Evolutionary conservation across 1,140 invertebrate species (phyloP).

Genomic region (Pachypeltis micranthus): DNA sequence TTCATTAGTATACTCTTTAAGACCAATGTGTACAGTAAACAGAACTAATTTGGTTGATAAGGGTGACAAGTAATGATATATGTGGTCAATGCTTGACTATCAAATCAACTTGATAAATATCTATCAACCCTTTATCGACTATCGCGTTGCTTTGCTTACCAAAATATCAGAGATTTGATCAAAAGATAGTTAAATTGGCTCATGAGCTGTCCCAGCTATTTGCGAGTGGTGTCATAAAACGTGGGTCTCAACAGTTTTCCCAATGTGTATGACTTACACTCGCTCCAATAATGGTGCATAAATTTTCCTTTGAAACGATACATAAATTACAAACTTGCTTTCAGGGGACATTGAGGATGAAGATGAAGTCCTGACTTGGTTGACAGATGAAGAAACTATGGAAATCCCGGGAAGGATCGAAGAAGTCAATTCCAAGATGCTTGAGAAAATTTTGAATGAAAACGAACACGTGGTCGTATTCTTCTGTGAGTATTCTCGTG

Average conservation of each 20-base stretch:
- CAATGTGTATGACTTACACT: background rate
- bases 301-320: background rate
- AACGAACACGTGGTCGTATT: slow-evolving; percentile 83
- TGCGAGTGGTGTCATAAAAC: too few relatives aligned
- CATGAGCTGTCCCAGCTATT: too few relatives aligned
- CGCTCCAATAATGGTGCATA: background rate
- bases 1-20: too few relatives aligned
- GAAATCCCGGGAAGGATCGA: slow-evolving; percentile 88
- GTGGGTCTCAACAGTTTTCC: background rate
- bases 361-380: slow-evolving; percentile 79
- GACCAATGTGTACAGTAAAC: too few relatives aligned
- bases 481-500: slow-evolving; percentile 60
- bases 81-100: too few relatives aligned
- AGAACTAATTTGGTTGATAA: too few relatives aligned
- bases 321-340: slow-evolving; percentile 16
- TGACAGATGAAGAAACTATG: slow-evolving; percentile 81
- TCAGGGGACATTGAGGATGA: slow-evolving; percentile 76
- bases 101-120: too few relatives aligned
- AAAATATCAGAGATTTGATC: too few relatives aligned
- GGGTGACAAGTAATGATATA: too few relatives aligned
- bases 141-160: too few relatives aligned
- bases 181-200: too few relatives aligned
- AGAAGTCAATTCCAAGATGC: slow-evolving; percentile 81
- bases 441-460: slow-evolving; percentile 78
- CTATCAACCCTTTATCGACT: too few relatives aligned